Evolutionary conservation across 2,797 vertebrate species (phyloP).

Genomic region (Salarias fasciatus): DNA sequence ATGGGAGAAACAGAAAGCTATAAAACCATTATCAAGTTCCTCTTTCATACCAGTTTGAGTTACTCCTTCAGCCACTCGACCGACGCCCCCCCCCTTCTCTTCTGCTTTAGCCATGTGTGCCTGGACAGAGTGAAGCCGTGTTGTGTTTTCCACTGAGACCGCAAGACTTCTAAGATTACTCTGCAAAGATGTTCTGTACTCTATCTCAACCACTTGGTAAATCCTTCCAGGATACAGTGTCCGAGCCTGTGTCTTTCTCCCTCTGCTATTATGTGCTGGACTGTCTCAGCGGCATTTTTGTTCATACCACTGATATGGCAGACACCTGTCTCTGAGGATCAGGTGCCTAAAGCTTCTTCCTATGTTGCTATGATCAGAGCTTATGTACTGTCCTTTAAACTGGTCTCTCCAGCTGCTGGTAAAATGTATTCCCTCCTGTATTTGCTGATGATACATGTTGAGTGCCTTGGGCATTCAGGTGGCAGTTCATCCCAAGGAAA

Average conservation of each 20-base stretch:
- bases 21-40: neutral
- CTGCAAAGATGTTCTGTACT: neutral
- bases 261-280: conserved; percentile 1
- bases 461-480: too few relatives aligned
- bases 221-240: neutral
- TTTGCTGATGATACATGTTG: too few relatives aligned
- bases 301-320: conserved; percentile 2
- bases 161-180: conserved; percentile 2
- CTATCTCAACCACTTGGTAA: neutral
- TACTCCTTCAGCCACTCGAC: neutral
- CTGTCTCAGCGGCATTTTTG: conserved; percentile 8
- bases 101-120: neutral
- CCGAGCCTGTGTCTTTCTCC: conserved; percentile 1
- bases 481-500: too few relatives aligned
- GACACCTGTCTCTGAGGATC: conserved; percentile 1
- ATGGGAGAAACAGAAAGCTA: too few relatives aligned
- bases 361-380: conserved; percentile 1
- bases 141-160: conserved; percentile 1
- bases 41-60: neutral
- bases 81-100: neutral
- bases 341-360: conserved; percentile 10
- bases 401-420: neutral
- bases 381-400: neutral
- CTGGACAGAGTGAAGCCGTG: neutral
- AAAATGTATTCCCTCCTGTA: neutral